Base-by-base conservation (phyloP, 1,140 invertebrate species). In the Calephelis virginiensis region DNA sequence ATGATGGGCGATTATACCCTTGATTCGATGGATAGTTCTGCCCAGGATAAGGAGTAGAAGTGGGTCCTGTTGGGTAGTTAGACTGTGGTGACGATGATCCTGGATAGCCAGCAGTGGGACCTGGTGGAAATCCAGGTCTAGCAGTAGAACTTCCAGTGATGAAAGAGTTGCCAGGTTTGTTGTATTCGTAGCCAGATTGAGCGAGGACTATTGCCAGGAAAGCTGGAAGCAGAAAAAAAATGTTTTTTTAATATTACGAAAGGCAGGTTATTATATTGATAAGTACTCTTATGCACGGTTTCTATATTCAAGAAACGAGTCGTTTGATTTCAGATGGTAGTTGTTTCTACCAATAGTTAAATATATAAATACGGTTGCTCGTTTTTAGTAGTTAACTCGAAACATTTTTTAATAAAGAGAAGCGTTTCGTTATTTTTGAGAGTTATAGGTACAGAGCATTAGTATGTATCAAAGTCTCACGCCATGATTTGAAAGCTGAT, bases 111-210 rank as follows among this genome's bases (percentile, higher is more conserved):
- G 70, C 68, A 10, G 78, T 76, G 40, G 75, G 72, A 45, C 74
- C 77, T 38, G 74, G 61, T 48, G 81, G 73, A 13, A 71, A 81
- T 8, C 80, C 76, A 5, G 82, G 78, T 6, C 78, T 72, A 40
- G 67, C 74, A 0, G 80, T 70, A 8, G 81, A 70, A 5, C 78
- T 77, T 17, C 82, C 79, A 38, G 75, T 75, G n/a, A 80, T 74
- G 70, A 93, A 92, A 0, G 92, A 90, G 67, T 87, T 87, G 28
- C 88, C 77, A 6, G 93, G 93, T 73, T 87, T 86, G 66, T 92
- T 91, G 75, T 93, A 93, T 61, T 91, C 92, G 69, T 93, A 93
- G 8, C 93, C 93, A 72, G 73, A 89, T 82, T 93, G 91, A 11
- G 86, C 92, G 37, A 77, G 65, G 38, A 74, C 76, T 66, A 77